Base-by-base conservation (phyloP, 2,113 vertebrate species). In the Bubo blakistoni region DNA sequence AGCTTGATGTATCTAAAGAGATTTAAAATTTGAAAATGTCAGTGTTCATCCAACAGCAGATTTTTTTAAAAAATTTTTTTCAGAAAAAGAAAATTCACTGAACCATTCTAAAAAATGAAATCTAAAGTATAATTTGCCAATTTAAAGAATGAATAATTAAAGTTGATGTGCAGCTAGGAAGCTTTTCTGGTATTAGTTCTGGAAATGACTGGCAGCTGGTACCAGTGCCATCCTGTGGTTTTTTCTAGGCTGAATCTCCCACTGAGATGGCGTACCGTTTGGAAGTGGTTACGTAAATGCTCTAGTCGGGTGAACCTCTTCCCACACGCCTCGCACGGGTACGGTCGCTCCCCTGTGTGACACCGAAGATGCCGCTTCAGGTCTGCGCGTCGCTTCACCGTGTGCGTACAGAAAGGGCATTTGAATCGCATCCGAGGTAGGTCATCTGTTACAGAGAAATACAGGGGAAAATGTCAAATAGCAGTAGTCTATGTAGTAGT, bases 231-330 rank as follows among this genome's bases (percentile, higher is more conserved):
- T 19, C 34, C 2, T 7, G 8, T 1, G 71, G 7, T 2, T 36
- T 34, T 42, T 66, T 5, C 74, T 29, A 74, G 79, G 78, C 76
- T 47, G 82, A 57, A 7, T 36, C 81, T 29, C 72, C 3, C 15
- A 38, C 4, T 1, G n/a, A 21, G n/a, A 44, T 27, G 79, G 94
- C 98, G 21, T 97, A 99, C 99, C 77, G 99, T 99, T 94, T 99
- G 99, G 97, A 99, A 99, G 94, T 99, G 99, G 97, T 99, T 99
- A 7, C 99, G 98, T 8, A 99, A 97, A 71, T 99, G 99, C 95
- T 99, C 99, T 24, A 99, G 98, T 34, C 99, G 98, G 81, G 99
- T 99, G 90, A 99, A 99, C 65, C 99, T 98, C 61, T 99, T 99
- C 21, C 99, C 99, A 66, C 99, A 99, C 6, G 98, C 99, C 72